A percentile compares a stretch with the other conserved stretches of the same genome.
These are phyloP conservation scores for Ophioderma brevispina DNA, from an alignment of 35 echinoderm and acorn worm species.

Conservation along the genomic window DNA sequence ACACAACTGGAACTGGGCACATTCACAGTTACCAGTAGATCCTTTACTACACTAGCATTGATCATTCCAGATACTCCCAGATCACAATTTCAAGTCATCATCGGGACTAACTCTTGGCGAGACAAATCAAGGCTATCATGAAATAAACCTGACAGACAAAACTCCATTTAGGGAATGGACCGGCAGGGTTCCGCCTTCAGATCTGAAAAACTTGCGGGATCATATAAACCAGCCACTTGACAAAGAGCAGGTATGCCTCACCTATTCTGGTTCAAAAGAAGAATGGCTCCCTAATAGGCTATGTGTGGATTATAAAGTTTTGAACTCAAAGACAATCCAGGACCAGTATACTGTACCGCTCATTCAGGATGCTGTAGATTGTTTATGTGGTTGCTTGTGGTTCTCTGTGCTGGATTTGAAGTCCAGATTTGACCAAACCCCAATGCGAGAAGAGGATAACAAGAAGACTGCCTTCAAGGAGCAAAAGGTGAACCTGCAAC, in stretches of 20 bases:
- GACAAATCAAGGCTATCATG: slow-evolving; percentile 15
- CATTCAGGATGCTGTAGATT: slow-evolving; percentile 37
- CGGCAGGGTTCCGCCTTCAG: slow-evolving; percentile 28
- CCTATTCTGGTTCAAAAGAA: slow-evolving; percentile 63
- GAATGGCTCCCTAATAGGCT: slow-evolving; percentile 14
- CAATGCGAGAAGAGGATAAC: slow-evolving; percentile 36
- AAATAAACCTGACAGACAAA: slow-evolving; percentile 51
- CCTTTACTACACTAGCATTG: slow-evolving; percentile 30
- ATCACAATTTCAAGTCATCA: neutral
- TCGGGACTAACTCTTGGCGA: slow-evolving; percentile 25
- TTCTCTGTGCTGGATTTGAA: slow-evolving; percentile 51
- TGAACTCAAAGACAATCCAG: slow-evolving; percentile 7
- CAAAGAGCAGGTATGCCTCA: slow-evolving; percentile 62
- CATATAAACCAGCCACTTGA: slow-evolving; percentile 44
- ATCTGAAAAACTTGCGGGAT: slow-evolving; percentile 21
- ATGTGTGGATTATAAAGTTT: slow-evolving; percentile 31
- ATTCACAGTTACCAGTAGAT: slow-evolving; percentile 24
- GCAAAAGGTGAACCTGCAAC: slow-evolving; percentile 53
- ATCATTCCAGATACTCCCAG: slow-evolving; percentile 53
- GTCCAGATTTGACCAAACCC: slow-evolving; percentile 66
- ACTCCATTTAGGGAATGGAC: slow-evolving; percentile 42
- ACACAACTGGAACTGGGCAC: slow-evolving; percentile 3
- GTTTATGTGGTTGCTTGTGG: slow-evolving; percentile 10
- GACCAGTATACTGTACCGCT: slow-evolving; percentile 40
- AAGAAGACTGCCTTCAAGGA: slow-evolving; percentile 62